Percentiles rank a stretch among this genome's conserved stretches.
Conservation (phyloP, 2,797 vertebrate genomes). For the Spinus olivaceus region DNA sequence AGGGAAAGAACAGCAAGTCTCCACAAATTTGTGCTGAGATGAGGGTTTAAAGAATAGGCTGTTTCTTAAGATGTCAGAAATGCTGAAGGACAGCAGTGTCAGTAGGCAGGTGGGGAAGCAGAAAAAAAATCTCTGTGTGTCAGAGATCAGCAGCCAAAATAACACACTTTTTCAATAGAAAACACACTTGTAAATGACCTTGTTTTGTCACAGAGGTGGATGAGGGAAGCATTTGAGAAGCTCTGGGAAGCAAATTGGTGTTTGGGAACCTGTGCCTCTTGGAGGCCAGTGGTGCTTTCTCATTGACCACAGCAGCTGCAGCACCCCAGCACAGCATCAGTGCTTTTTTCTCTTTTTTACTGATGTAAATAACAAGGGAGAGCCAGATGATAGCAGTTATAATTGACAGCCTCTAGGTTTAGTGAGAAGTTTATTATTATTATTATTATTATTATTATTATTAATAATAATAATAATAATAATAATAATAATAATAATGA, state of each 20-base stretch:
- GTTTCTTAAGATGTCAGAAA: not conserved
- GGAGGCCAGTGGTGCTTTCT: not conserved
- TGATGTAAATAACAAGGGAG: not conserved
- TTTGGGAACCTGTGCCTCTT: not conserved
- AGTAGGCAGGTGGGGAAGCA: not conserved
- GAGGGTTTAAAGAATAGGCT: not conserved
- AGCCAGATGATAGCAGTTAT: not conserved
- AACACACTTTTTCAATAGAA: not conserved
- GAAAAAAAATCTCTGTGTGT: not conserved
- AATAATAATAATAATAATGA: not conserved
- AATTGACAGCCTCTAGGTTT: not conserved
- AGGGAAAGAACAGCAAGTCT: not conserved
- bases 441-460: no score
- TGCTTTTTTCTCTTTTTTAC: not conserved
- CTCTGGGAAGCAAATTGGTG: rapidly evolving
- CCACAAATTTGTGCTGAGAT: slow-evolving; percentile 1
- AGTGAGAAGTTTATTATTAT: not conserved
- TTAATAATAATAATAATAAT: not conserved
- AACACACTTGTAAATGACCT: not conserved
- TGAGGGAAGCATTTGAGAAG: not conserved
- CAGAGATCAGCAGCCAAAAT: not conserved
- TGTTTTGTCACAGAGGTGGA: not conserved
- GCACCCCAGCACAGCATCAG: not conserved
- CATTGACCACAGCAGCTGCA: not conserved
- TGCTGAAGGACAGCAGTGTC: not conserved